Evolutionary conservation across 2,113 vertebrate genomes (phyloP).

Genomic region (Rhynchopsitta pachyrhyncha): DNA sequence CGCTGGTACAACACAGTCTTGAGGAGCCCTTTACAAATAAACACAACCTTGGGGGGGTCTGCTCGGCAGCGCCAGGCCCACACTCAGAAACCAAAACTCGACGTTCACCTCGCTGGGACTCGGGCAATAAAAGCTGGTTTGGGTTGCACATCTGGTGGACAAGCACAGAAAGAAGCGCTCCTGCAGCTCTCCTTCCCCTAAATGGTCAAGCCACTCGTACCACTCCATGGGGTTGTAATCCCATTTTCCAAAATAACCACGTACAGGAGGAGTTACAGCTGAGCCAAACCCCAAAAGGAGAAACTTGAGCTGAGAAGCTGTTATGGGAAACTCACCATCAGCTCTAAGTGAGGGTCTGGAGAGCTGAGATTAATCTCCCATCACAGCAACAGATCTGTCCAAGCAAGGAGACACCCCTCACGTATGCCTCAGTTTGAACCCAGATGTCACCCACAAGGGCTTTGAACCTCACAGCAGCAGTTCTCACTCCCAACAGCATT

Average conservation of each 20-base stretch:
- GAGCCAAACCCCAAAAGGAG: background rate
- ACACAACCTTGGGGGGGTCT: background rate
- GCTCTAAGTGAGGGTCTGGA: background rate
- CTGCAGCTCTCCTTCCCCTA: background rate
- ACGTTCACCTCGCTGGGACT: background rate
- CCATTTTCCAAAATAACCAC: background rate
- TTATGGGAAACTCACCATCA: background rate
- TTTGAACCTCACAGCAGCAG: background rate
- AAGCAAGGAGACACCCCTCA: background rate
- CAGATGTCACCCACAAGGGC: rapidly evolving
- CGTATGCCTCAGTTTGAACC: rapidly evolving
- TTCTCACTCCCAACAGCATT: background rate
- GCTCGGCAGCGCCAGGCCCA: background rate
- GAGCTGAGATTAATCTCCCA: background rate
- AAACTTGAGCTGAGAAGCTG: background rate
- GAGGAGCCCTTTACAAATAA: background rate
- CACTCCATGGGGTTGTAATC: background rate
- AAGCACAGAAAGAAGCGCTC: background rate
- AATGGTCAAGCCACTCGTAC: background rate
- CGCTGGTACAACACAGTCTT: background rate
- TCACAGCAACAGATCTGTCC: background rate
- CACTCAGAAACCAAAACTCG: background rate
- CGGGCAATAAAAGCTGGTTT: background rate
- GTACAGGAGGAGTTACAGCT: background rate
- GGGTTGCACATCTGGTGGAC: background rate